Evolutionary conservation across 1,140 invertebrate genomes (phyloP), one percentile per base, ranked within the genome.

Genomic region (Pinna nobilis): DNA sequence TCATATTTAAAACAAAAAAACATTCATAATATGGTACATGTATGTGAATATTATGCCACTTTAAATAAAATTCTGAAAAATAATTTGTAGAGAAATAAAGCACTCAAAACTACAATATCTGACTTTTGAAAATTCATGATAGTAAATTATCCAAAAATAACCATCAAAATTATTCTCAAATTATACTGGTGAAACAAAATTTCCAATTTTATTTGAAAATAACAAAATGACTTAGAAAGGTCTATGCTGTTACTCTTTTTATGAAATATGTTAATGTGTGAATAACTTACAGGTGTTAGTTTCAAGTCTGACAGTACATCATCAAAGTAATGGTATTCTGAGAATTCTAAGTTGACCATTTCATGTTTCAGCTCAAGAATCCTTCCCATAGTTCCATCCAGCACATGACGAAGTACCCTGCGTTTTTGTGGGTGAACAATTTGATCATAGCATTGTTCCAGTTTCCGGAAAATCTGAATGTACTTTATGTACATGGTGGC

Each of bases 371-470:
- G 70, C 79, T 92, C 92, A 7, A 92, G 71, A 7, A 91, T 83
- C 53, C 96, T 91, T 3, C 95, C 96, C 50, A 97, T 91, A 32
- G 92, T 92, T 0, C 93, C 92, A 86, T 97, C 95, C 0, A 98
- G 86, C 1, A 97, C 85, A 74, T 94, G 93, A 53, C 93, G 92
- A 0, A 98, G 90, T 3, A 98, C 89, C 33, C 94, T 82, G 49
- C 96, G 90, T 86, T 98, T 98, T 87, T 98, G 97, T 0, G 97
- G 96, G 84, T 98, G 97, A 32, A 97, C 91, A 66, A 97, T 92
- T 89, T 96, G 96, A 84, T 98, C 96, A 81, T 97, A 95, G 68
- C 95, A 95, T 72, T 92, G 88, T 82, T 95, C 93, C 11, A 98
- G 83, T 72, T 92, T 92, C 67, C 94, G 93, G 13, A 94, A 92